A percentile compares a stretch with the other conserved stretches of the same genome.
Conservation (phyloP, 2,113 vertebrate genomes). For the Paraplagusia blochii region DNA sequence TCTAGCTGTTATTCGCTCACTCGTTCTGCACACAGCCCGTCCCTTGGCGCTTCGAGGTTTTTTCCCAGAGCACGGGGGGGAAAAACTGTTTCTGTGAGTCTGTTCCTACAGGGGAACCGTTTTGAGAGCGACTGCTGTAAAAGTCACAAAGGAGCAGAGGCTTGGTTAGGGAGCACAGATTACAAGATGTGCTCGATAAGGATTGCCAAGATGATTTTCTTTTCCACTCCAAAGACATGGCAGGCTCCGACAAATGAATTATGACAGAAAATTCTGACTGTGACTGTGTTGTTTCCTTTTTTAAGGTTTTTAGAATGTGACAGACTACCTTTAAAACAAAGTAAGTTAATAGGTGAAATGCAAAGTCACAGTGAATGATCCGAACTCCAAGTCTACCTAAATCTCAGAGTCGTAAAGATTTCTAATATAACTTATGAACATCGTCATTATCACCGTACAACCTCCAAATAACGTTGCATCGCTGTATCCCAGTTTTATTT, state of each 20-base stretch:
- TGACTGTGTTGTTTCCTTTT: no score
- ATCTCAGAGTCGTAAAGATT: neutral
- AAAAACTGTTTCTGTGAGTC: conserved; percentile 33
- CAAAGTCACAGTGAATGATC: conserved; percentile 43
- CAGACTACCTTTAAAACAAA: neutral
- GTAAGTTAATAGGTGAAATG: conserved; percentile 10
- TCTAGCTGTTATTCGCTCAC: conserved; percentile 56
- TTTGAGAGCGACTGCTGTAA: conserved; percentile 33
- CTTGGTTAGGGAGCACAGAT: conserved; percentile 19
- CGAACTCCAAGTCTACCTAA: conserved; percentile 30
- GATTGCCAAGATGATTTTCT: conserved; percentile 28
- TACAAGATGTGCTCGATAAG: conserved; percentile 42
- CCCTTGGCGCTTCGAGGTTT: conserved; percentile 43
- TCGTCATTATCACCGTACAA: neutral
- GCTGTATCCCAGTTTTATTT: no score
- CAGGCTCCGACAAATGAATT: neutral
- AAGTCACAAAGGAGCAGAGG: conserved; percentile 26
- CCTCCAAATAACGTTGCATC: neutral
- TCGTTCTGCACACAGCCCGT: conserved; percentile 32
- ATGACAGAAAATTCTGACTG: no score
- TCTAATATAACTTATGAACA: neutral
- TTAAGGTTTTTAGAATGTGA: conserved; percentile 4
- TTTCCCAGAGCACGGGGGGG: conserved; percentile 36
- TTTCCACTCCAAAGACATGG: conserved; percentile 20
- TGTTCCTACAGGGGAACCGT: conserved; percentile 27